Evolutionary conservation across 2,797 vertebrate species (phyloP).

Genomic region (Peromyscus attwateri): DNA sequence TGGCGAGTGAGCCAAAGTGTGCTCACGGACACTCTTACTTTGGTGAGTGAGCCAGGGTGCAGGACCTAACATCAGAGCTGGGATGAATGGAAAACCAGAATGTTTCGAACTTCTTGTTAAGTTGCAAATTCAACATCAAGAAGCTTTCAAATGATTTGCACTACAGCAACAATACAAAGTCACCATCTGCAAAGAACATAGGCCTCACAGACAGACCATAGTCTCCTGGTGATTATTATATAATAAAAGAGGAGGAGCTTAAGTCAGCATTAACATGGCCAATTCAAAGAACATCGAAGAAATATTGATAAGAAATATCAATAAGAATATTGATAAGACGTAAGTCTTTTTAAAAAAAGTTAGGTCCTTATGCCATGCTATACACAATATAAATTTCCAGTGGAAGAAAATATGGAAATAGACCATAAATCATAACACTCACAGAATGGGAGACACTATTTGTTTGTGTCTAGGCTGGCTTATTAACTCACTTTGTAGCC

Average conservation of each 20-base stretch:
- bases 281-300: background rate
- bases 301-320: background rate
- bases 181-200: background rate
- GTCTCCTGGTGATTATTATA: background rate
- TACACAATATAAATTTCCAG: background rate
- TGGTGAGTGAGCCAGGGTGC: accelerated
- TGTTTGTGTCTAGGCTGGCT: background rate
- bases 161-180: background rate
- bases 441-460: background rate
- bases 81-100: background rate
- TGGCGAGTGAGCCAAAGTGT: accelerated
- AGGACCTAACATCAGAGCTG: too few species aligned
- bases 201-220: background rate
- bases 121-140: background rate
- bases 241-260: background rate
- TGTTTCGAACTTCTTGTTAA: background rate
- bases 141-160: background rate
- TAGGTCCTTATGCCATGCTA: background rate
- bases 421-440: background rate
- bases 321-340: background rate
- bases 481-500: background rate
- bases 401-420: background rate
- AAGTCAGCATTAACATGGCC: background rate
- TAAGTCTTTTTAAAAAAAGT: background rate
- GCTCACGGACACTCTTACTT: background rate